These are phyloP conservation scores for Sus scrofa DNA, from an alignment of 2,113 vertebrate genomes.

Conservation along the genomic window T2T-Sscrofa CM000819.6:22096001-22096500, in stretches of 20 bases:
- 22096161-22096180: background rate
- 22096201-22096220: background rate
- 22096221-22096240: background rate
- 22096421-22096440: background rate
- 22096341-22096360: background rate
- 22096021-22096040: background rate
- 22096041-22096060: background rate
- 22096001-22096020: background rate
- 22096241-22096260: background rate
- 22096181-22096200: background rate
- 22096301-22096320: background rate
- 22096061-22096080: background rate
- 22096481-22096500: background rate
- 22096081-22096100: background rate
- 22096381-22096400: background rate
- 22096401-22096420: background rate
- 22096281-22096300: background rate
- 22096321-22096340: constrained; percentile 29
- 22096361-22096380: background rate
- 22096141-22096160: background rate
- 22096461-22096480: background rate
- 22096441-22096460: background rate
- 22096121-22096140: background rate
- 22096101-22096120: background rate
- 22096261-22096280: background rate